Base-by-base conservation (phyloP, 1,140 invertebrate genomes). In the Himalopsyche phryganea region DNA sequence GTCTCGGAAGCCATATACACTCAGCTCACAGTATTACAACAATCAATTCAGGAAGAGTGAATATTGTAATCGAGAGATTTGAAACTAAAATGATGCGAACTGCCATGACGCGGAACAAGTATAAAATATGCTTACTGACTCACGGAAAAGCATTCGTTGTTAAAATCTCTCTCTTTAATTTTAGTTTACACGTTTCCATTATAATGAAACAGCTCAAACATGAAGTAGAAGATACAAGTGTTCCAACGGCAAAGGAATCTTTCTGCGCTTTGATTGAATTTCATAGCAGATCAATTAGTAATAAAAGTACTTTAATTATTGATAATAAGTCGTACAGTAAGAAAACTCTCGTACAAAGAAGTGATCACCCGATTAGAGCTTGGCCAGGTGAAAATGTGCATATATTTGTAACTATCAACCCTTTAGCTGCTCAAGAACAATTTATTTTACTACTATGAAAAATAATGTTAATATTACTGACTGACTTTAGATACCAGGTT, bases 51-150 rank as follows among this genome's bases (percentile, higher is more conserved):
- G 71, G 73, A 49, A 75, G 74, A 66, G 74, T 76, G 28, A 75
- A 74, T 46, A 75, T 78, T 40, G 62, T 76, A 18, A 76, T 78
- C 63, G 74, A 76, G 61, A 75, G 76, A 63, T 76, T 78, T 64
- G 71, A 73, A 56, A 73, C 68, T 0, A 75, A 76, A 50, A 66
- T 76, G 11, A 74, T 72, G 63, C 73, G 74, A 53, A 74, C 74
- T 1, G 72, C 71, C 0, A 74, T 69, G 52, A 74, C 72, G 44
- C 65, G 70, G 65, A 74, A 74, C 0, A 76, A 77, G 52, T 77
- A 76, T 60, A 76, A 75, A 58, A 74, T 76, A 3, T 66, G 73
- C 5, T 45, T 77, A 0, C 65, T 77, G 1, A 68, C 74, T 32
- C 68, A 75, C 47, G 74, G 74, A 59, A 74, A 72, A 58, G 74